Conservation (phyloP, 2,113 vertebrate species). For the Engraulis encrasicolus region DNA sequence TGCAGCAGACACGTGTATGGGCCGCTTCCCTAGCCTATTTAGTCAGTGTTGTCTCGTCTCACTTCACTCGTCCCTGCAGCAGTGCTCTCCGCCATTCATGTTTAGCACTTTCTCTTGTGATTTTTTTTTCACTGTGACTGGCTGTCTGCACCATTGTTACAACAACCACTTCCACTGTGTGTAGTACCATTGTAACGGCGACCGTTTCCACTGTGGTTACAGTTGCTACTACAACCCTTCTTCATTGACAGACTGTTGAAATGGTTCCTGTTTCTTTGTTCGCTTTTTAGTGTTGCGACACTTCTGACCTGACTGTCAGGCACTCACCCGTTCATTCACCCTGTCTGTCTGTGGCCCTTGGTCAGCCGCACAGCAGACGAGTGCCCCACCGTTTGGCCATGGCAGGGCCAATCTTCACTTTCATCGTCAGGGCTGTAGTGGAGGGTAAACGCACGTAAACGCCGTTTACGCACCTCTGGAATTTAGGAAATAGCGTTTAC, state of each 20-base stretch:
- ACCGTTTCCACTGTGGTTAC: neutral
- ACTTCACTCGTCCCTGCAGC: neutral
- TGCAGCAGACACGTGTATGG: neutral
- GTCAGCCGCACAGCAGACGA: too few relatives aligned
- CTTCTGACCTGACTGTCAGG: conserved; percentile 1
- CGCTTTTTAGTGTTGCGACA: conserved; percentile 18
- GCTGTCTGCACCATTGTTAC: too few relatives aligned
- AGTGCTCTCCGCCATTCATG: neutral
- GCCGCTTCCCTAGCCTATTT: neutral
- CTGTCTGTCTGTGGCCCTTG: conserved; percentile 33
- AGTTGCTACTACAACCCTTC: conserved; percentile 18
- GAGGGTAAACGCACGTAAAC: too few relatives aligned
- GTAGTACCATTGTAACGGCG: too few relatives aligned
- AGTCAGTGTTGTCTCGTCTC: neutral
- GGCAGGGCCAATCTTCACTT: too few relatives aligned
- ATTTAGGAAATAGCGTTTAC: too few relatives aligned
- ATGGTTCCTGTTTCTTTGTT: conserved; percentile 49
- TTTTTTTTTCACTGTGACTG: too few relatives aligned
- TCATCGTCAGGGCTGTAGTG: too few relatives aligned
- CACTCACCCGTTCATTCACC: conserved; percentile 35
- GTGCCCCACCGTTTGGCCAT: too few relatives aligned
- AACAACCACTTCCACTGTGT: too few relatives aligned
- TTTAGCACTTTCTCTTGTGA: neutral
- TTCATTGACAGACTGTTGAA: too few relatives aligned
- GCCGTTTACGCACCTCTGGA: too few relatives aligned